Evolutionary conservation across 1,140 invertebrate species (phyloP).

Genomic region (Oedothorax gibbosus): DNA sequence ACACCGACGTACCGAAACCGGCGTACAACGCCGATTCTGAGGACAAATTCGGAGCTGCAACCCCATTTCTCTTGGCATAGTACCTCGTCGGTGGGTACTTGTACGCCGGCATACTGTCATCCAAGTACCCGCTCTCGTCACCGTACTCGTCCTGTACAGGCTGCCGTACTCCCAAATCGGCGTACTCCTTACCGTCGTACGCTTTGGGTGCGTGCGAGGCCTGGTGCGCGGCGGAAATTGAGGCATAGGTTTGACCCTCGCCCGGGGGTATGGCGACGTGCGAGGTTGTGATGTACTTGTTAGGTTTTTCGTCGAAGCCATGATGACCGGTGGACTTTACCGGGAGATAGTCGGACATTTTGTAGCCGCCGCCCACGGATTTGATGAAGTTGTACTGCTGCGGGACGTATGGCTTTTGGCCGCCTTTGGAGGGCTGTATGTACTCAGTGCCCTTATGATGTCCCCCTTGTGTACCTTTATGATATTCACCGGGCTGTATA

Average conservation of each 20-base stretch:
- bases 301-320: neutral
- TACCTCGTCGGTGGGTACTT: constrained; percentile 18
- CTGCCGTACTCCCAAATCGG: constrained; percentile 9
- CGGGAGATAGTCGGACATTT: constrained; percentile 23
- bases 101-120: constrained; percentile 35
- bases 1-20: constrained; percentile 43
- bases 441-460: constrained; percentile 19
- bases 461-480: constrained; percentile 1
- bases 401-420: neutral
- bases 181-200: constrained; percentile 35
- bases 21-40: constrained; percentile 30
- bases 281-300: neutral
- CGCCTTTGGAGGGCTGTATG: neutral
- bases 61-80: constrained; percentile 8
- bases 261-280: constrained; percentile 39
- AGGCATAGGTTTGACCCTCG: constrained; percentile 53
- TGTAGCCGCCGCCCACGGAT: constrained; percentile 30
- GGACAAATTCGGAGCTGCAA: neutral
- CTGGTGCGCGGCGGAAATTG: constrained; percentile 29
- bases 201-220: constrained; percentile 36
- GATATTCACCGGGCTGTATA: no score
- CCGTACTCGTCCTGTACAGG: neutral
- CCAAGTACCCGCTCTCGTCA: constrained; percentile 16
- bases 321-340: neutral
- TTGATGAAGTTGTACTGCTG: constrained; percentile 33